Conservation (phyloP, 1,140 invertebrate genomes). For the Drosophila busckii region DNA sequence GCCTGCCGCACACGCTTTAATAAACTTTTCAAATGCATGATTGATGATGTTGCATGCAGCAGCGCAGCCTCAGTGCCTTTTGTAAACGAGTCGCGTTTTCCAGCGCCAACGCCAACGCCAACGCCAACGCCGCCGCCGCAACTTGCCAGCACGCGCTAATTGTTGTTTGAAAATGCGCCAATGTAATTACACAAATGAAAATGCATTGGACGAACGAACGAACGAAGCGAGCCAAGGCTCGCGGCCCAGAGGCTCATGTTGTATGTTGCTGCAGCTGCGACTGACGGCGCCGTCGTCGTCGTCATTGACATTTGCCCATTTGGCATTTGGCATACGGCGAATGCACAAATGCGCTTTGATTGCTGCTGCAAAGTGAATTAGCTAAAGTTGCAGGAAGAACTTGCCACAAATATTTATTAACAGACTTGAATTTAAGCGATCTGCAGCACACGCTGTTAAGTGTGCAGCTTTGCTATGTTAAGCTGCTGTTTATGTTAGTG, state of each 20-base stretch:
- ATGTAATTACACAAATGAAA: slow-evolving; percentile 72
- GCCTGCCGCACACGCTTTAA: slow-evolving; percentile 32
- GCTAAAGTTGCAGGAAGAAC: no score
- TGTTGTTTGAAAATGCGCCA: slow-evolving; percentile 65
- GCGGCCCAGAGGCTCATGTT: slow-evolving; percentile 12
- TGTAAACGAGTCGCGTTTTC: slow-evolving; percentile 62
- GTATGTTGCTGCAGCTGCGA: slow-evolving; percentile 27
- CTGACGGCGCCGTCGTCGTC: no score
- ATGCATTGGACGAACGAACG: no score
- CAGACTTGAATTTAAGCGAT: no score
- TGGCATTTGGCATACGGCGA: slow-evolving; percentile 8
- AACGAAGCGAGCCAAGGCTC: neutral
- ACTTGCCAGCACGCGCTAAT: slow-evolving; percentile 53
- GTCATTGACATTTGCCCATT: slow-evolving; percentile 1
- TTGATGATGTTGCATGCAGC: slow-evolving; percentile 59
- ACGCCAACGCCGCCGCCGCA: no score
- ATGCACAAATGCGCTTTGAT: slow-evolving; percentile 25
- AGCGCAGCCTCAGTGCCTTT: slow-evolving; percentile 25
- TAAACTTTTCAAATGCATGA: slow-evolving; percentile 75
- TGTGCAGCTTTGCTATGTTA: no score
- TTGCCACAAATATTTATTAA: no score
- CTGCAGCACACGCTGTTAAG: no score
- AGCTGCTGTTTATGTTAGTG: no score
- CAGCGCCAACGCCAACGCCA: neutral
- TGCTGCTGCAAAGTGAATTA: no score